Evolutionary conservation across 2,797 vertebrate species (phyloP).

Genomic region (Pogoniulus pusillus): DNA sequence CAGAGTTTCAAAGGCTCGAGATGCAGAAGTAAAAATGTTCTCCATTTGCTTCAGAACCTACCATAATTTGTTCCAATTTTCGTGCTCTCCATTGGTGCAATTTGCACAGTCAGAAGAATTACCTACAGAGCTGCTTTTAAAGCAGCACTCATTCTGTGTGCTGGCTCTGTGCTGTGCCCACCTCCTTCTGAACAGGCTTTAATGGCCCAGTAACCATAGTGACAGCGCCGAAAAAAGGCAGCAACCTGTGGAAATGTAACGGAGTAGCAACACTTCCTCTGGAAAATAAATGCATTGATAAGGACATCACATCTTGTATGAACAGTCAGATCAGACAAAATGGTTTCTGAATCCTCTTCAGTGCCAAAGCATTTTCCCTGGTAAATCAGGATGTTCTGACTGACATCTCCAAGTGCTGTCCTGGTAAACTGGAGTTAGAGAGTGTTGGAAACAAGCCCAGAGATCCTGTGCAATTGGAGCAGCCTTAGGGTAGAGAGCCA

Average conservation of each 20-base stretch:
- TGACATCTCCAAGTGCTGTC: slow-evolving; percentile 57
- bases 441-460: background rate
- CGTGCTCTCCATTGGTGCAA: slow-evolving; percentile 48
- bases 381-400: slow-evolving; percentile 67
- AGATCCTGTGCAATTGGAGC: background rate
- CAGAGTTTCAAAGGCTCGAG: slow-evolving; percentile 65
- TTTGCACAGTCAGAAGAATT: slow-evolving; percentile 72
- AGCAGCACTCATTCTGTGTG: slow-evolving; percentile 75
- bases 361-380: slow-evolving; percentile 61
- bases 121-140: slow-evolving; percentile 71
- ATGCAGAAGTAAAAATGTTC: slow-evolving; percentile 61
- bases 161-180: slow-evolving; percentile 71
- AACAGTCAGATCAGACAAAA: slow-evolving; percentile 71
- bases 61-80: slow-evolving; percentile 63
- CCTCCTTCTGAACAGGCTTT: slow-evolving; percentile 73
- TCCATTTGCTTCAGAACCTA: slow-evolving; percentile 38
- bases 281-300: slow-evolving; percentile 78
- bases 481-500: slow-evolving; percentile 32
- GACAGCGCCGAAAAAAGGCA: slow-evolving; percentile 76
- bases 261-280: slow-evolving; percentile 75
- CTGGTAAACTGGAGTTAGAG: slow-evolving; percentile 1
- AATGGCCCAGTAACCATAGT: slow-evolving; percentile 76
- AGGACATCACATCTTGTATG: slow-evolving; percentile 69
- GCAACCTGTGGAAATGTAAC: slow-evolving; percentile 74
- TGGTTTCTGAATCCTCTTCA: slow-evolving; percentile 66